Evolutionary conservation across 2,797 vertebrate genomes (phyloP).

Genomic region (Cyprinodon diabolis): DNA sequence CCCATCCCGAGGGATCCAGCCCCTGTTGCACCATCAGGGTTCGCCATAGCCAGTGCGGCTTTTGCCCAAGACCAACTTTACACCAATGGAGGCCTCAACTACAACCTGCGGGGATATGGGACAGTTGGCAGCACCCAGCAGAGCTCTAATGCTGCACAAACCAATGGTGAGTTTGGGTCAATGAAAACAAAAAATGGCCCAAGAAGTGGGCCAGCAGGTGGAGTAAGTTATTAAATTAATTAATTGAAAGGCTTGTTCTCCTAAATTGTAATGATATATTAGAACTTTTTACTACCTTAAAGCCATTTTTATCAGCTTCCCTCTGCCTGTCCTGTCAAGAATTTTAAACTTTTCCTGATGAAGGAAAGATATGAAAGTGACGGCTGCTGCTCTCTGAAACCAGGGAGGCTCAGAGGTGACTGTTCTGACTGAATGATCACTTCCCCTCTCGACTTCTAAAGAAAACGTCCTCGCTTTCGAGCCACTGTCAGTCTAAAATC

Average conservation of each 20-base stretch:
- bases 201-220: not conserved
- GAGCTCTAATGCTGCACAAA: constrained; percentile 87
- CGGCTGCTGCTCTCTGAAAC: too few relatives aligned
- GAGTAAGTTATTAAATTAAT: not conserved
- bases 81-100: constrained; percentile 97
- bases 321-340: not conserved
- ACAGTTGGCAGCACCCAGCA: constrained; percentile 87
- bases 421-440: too few relatives aligned
- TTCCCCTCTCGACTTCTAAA: too few relatives aligned
- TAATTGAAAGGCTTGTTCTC: not conserved
- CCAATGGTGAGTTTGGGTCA: constrained; percentile 84
- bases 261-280: not conserved
- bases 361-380: too few relatives aligned
- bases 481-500: too few relatives aligned
- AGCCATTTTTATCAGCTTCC: not conserved
- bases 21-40: constrained; percentile 87
- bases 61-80: constrained; percentile 96
- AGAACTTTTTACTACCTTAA: not conserved
- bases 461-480: too few relatives aligned
- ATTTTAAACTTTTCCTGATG: not conserved
- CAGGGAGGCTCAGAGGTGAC: too few relatives aligned
- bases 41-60: constrained; percentile 90
- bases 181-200: not conserved
- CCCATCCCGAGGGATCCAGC: constrained; percentile 85
- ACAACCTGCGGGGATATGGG: constrained; percentile 93